Base-by-base conservation (phyloP, 2,797 vertebrate species). In the Aldrovandia affinis region DNA sequence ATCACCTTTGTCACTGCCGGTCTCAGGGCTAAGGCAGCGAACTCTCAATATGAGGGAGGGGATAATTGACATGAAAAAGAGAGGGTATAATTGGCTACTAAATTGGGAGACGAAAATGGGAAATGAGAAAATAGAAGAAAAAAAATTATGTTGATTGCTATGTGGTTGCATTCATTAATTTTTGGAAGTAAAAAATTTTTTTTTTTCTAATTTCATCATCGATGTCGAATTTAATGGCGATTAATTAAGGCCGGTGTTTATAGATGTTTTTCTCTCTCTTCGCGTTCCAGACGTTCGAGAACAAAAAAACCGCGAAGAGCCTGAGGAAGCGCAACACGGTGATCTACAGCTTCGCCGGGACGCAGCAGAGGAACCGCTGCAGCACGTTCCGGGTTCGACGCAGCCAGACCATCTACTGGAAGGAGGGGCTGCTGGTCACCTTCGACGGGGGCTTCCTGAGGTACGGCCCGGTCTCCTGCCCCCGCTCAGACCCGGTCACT, bases 321-420 rank as follows among this genome's bases (percentile, higher is more conserved):
- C 92, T 90, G 12, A 92, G 94, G n/a, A 95, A 84, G 90, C 95
- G 96, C 85, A 96, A 88, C 84, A 94, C 97, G 1, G 92, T 96
- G 80, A 96, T 99, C 89, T 99, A 99, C 93, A 98, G 96, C 91
- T 99, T 99, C 61, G 94, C 97, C 0, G 96, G 96, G 81, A 95
- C 86, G 81, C 96, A 97, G 90, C 93, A 92, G 87, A 95, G 96
- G 91, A 98, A 96, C 86, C 96, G 98, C 63, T 98, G 98, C 90
- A 99, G 98, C 93, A 99, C 98, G 0, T 99, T 99, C 93, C 94
- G 98, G 81, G 98, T 99, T 80, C 96, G 96, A 57, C 96, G 98
- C 88, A 98, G 96, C 87, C 97, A 99, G 91, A 99, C 98, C 86
- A 95, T 99, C 92, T 99, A 99, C 92, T 99, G 98, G 98, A 99